Percentiles rank a stretch among this genome's conserved stretches.
Conservation (phyloP, 2,113 vertebrate species). For the Amazona vittata region DNA sequence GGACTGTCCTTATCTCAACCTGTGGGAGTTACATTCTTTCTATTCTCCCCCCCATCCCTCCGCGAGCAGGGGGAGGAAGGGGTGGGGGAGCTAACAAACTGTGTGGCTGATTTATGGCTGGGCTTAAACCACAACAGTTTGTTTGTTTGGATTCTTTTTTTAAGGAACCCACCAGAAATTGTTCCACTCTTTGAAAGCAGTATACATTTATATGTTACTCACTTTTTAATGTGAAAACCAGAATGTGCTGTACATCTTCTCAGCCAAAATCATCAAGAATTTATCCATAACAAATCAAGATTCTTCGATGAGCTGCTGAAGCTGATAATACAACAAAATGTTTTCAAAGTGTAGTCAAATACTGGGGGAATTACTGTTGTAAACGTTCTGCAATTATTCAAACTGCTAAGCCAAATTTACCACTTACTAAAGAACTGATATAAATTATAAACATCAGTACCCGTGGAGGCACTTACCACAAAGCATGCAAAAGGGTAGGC, state of each 20-base stretch:
- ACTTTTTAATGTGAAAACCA: background rate
- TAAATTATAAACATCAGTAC: background rate
- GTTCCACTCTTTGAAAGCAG: background rate
- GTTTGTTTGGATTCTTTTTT: background rate
- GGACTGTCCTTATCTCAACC: too few species aligned
- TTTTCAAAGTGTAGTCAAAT: background rate
- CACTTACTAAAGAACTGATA: background rate
- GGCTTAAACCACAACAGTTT: too few species aligned
- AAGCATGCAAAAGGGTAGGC: background rate
- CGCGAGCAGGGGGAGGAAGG: too few species aligned
- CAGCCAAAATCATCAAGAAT: background rate
- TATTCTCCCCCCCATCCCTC: too few species aligned
- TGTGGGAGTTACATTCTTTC: too few species aligned
- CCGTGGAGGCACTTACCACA: background rate
- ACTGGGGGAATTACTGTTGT: background rate
- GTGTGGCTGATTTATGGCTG: too few species aligned
- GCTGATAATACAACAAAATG: background rate
- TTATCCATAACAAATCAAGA: background rate
- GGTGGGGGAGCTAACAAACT: too few species aligned
- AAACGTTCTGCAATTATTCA: background rate
- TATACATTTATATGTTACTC: background rate
- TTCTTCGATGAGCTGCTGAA: background rate
- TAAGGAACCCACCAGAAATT: background rate
- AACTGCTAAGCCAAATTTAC: background rate
- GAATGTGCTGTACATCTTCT: background rate